Percentiles rank a stretch among this genome's conserved stretches.
Evolutionary conservation across 1,140 invertebrate genomes (phyloP).

Genomic region (Hycleus cichorii): DNA sequence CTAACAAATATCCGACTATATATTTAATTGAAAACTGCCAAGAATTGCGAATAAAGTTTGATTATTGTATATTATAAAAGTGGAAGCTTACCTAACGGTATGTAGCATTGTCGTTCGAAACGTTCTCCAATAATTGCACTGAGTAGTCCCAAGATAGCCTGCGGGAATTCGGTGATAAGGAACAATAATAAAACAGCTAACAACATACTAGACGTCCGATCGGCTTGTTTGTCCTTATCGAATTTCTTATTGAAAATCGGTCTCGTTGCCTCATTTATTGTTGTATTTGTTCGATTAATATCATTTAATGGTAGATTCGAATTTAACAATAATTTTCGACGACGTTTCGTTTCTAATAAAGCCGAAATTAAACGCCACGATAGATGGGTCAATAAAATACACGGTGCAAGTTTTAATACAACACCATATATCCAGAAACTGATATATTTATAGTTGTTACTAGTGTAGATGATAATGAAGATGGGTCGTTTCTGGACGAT

Average conservation of each 20-base stretch:
- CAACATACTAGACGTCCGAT: constrained; percentile 90
- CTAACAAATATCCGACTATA: too few relatives aligned
- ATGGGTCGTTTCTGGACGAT: constrained; percentile 41
- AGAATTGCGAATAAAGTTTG: too few relatives aligned
- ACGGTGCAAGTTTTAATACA: constrained; percentile 80
- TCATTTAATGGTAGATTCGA: constrained; percentile 27
- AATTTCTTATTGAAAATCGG: constrained; percentile 27
- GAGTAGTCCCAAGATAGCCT: constrained; percentile 78
- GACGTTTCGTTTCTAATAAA: constrained; percentile 63
- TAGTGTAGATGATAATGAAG: constrained; percentile 34
- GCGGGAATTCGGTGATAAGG: constrained; percentile 78
- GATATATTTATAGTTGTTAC: constrained; percentile 42
- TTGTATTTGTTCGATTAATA: constrained; percentile 12
- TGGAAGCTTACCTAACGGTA: constrained; percentile 51
- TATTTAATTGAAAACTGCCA: too few relatives aligned
- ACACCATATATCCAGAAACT: constrained; percentile 85
- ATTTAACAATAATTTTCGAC: constrained; percentile 54
- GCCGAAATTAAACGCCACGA: constrained; percentile 72
- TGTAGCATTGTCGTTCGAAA: constrained; percentile 74
- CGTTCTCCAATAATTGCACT: constrained; percentile 61
- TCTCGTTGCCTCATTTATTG: neutral
- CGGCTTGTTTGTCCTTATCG: constrained; percentile 66
- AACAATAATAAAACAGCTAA: constrained; percentile 87
- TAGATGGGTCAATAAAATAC: constrained; percentile 70
- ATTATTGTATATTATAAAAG: too few relatives aligned